Evolutionary conservation across 2,888 invertebrate species (phyloP), one percentile per base, ranked within the genome.

Genomic region (Himalopsyche tibetana): DNA sequence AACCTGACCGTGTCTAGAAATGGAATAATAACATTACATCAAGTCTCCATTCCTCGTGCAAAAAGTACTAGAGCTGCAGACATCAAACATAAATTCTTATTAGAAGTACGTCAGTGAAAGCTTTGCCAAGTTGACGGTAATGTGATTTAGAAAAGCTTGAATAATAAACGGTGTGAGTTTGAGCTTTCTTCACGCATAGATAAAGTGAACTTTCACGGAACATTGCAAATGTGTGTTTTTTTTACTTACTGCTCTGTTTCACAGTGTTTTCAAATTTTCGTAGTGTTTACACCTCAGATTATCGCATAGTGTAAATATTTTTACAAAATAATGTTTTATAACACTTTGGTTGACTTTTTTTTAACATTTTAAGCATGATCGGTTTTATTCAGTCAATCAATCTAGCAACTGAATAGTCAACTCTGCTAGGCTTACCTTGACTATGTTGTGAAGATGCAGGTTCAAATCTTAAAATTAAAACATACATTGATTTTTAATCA

Each of bases 21-120:
- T 28, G 63, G 63, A 63, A 63, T 63, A 63, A 63, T 63, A 63
- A 63, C 63, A 63, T 63, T 63, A 63, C n/a, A 63, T 63, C 63
- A 63, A 63, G 63, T 28, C 28, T 63, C 19, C 19, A 19, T 63
- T 63, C 63, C 19, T 19, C 8, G 63, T 63, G 63, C 19, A n/a
- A 63, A 63, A 63, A 63, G 19, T 28, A 63, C 63, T 19, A 63
- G 63, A 11, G 63, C 63, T 63, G 63, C 63, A 63, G 80, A 84
- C 84, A 84, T 80, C 84, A 79, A 83, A 80, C 84, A 84, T 84
- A 84, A 84, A 84, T 84, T 84, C 80, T 84, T 84, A 80, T 84
- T 84, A 84, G 45, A 74, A 84, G 84, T 55, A 84, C 80, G 84
- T 80, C 80, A 80, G 80, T 79, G 63, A 63, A 63, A 63, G 63